These are phyloP conservation scores for Tetranychus piercei DNA, from an alignment of 2,888 invertebrate species.

Conservation along the genomic window DNA sequence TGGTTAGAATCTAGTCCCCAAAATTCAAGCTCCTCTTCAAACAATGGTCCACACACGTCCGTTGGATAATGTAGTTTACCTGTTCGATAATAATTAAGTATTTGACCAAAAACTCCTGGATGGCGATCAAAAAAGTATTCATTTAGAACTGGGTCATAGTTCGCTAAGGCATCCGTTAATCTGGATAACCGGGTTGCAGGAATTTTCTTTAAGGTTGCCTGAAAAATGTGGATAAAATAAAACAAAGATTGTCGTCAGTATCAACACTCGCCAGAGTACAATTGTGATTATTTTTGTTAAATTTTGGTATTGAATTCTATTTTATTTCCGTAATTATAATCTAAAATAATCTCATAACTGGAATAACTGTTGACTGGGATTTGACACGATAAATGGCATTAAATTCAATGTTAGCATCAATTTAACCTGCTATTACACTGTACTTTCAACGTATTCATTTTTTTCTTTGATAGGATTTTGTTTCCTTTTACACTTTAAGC, in stretches of 20 bases:
- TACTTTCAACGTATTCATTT: too few relatives aligned
- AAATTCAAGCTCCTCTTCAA: conserved; percentile 40
- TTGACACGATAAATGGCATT: too few relatives aligned
- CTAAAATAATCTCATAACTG: too few relatives aligned
- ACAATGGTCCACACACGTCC: conserved; percentile 39
- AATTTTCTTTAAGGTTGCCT: conserved; percentile 64
- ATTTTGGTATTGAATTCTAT: too few relatives aligned
- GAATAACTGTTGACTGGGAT: too few relatives aligned
- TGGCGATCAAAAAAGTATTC: conserved; percentile 74
- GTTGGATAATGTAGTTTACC: conserved; percentile 41
- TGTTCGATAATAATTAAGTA: conserved; percentile 58
- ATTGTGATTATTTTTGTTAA: too few relatives aligned
- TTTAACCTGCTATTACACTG: too few relatives aligned
- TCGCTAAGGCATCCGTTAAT: conserved; percentile 62
- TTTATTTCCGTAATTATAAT: too few relatives aligned
- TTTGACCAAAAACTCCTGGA: conserved; percentile 74
- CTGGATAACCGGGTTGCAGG: conserved; percentile 66
- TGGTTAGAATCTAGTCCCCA: conserved; percentile 40
- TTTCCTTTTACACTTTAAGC: too few relatives aligned
- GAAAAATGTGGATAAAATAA: not conserved
- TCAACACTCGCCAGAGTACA: too few relatives aligned
- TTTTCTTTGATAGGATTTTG: too few relatives aligned
- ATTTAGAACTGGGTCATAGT: conserved; percentile 70
- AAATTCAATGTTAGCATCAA: too few relatives aligned
- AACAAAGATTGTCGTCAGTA: not conserved